Percentiles rank a stretch among this genome's conserved stretches.
Conservation (phyloP, 2,113 vertebrate genomes). For the Ibidorhyncha struthersii region DNA sequence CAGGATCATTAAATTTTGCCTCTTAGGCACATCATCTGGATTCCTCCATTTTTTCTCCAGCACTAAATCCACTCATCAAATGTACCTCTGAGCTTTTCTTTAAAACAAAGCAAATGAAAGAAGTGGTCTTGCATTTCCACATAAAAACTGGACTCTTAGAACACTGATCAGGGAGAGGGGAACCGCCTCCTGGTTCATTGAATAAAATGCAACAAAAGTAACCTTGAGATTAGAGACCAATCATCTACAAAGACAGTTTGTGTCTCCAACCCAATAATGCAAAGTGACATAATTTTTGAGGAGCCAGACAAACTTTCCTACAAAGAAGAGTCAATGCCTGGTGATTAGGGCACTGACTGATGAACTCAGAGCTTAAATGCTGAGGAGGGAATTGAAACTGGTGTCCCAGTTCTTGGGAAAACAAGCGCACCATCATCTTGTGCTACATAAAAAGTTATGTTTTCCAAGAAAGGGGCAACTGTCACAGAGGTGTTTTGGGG, state of each 20-base stretch:
- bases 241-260: neutral
- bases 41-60: neutral
- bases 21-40: neutral
- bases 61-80: neutral
- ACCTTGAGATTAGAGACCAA: neutral
- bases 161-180: neutral
- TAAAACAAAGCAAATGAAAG: neutral
- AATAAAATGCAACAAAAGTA: neutral
- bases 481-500: neutral
- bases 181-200: neutral
- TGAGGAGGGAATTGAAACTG: neutral
- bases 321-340: neutral
- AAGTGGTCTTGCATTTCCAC: neutral
- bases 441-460: neutral
- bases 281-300: neutral
- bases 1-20: neutral
- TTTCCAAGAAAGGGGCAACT: neutral
- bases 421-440: neutral
- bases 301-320: neutral
- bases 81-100: neutral
- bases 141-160: neutral
- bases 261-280: neutral
- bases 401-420: neutral
- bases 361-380: neutral
- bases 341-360: neutral